phyloP scores from a whole-genome alignment of 2,797 vertebrate species.

The Lepilemur ruficaudatus region DNA sequence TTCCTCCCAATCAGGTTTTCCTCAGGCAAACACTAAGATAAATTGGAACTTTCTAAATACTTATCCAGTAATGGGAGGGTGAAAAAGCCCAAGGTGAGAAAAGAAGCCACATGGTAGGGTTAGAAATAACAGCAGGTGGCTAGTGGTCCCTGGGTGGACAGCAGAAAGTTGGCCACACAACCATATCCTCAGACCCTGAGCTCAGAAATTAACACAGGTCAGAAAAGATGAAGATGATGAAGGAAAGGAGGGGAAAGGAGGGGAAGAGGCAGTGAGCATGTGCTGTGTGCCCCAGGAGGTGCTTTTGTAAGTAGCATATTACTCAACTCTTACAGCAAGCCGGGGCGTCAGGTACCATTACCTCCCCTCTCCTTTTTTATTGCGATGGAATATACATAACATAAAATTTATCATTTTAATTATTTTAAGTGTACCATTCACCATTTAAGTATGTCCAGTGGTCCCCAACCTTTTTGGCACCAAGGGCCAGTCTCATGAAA shows the following conservation, averaged over 20 bases:
- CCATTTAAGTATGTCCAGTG: not conserved
- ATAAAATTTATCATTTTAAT: not conserved
- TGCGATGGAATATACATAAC: too few relatives aligned
- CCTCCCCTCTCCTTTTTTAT: not conserved
- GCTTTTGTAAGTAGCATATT: not conserved
- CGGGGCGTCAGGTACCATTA: not conserved
- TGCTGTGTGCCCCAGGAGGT: not conserved
- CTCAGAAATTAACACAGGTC: not conserved
- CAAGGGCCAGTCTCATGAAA: too few relatives aligned
- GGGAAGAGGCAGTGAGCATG: not conserved
- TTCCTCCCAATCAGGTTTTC: not conserved
- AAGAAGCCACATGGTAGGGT: not conserved
- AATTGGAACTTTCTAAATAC: slow-evolving; percentile 26
- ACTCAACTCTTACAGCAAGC: not conserved
- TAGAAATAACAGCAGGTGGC: not conserved
- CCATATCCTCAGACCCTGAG: not conserved
- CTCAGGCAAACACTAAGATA: not conserved
- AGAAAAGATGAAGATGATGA: not conserved
- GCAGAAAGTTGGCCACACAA: not conserved
- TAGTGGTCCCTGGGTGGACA: not conserved
- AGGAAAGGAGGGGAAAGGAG: not conserved
- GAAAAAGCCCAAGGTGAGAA: not conserved
- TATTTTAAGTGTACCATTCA: not conserved
- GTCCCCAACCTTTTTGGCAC: too few relatives aligned
- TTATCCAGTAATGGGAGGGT: not conserved